These are phyloP conservation scores for Coluber constrictor DNA, from an alignment of 2,797 vertebrate genomes.

Conservation along the genomic window DNA sequence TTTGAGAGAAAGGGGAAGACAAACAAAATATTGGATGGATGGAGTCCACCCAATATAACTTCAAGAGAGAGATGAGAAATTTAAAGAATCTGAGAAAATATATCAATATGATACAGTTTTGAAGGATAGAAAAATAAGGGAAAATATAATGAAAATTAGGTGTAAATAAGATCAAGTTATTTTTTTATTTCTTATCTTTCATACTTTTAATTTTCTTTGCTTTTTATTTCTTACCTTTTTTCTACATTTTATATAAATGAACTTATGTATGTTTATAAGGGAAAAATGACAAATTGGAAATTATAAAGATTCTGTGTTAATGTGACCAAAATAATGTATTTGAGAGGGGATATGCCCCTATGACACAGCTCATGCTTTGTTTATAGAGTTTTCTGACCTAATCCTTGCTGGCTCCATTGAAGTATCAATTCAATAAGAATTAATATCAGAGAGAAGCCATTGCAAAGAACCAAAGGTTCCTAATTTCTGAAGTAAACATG, in stretches of 20 bases:
- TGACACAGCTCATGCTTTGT: background rate
- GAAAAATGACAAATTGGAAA: background rate
- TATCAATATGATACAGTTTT: background rate
- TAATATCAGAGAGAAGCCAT: no score
- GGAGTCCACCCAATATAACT: no score
- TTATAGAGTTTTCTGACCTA: background rate
- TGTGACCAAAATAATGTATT: background rate
- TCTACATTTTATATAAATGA: background rate
- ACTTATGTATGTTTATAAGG: background rate
- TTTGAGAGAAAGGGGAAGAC: no score
- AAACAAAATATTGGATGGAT: no score
- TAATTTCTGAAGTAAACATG: background rate
- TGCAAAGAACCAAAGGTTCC: background rate
- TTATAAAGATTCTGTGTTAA: background rate
- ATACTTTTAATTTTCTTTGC: background rate
- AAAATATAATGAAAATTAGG: no score
- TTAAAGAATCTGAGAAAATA: no score
- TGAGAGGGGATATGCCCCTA: background rate
- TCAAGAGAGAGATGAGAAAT: no score
- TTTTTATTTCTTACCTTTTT: background rate
- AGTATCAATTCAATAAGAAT: background rate
- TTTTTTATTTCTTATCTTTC: background rate
- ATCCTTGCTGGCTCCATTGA: background rate
- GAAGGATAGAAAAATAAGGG: background rate
- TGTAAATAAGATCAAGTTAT: background rate